Percentiles rank a stretch among this genome's conserved stretches.
Evolutionary conservation across 2,113 vertebrate genomes (phyloP).

Genomic region (Onychostoma macrolepis): DNA sequence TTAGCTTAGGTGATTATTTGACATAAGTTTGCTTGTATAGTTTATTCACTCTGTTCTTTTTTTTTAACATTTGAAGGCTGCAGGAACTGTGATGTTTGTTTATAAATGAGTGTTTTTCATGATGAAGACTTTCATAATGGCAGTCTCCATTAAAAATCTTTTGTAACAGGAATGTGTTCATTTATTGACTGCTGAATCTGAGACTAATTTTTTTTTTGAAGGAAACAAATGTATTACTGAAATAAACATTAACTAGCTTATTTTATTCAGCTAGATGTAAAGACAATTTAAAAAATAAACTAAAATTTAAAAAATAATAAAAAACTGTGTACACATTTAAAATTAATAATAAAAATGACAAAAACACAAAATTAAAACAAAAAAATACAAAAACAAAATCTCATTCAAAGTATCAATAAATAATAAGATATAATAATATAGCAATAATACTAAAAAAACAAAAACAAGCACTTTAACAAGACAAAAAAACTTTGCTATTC

Average conservation of each 20-base stretch:
- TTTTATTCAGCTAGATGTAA: too few species aligned
- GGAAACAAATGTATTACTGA: neutral
- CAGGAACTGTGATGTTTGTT: constrained; percentile 15
- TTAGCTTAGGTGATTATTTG: neutral
- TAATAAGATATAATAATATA: neutral
- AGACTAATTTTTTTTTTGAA: neutral
- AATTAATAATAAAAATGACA: too few species aligned
- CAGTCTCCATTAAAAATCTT: constrained; percentile 50
- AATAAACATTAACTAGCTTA: too few species aligned
- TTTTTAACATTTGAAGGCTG: constrained; percentile 28
- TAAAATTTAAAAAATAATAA: too few species aligned
- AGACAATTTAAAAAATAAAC: too few species aligned
- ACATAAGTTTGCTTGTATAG: constrained; percentile 7
- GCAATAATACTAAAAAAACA: neutral
- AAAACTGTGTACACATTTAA: too few species aligned
- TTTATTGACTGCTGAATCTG: neutral
- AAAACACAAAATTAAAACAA: too few species aligned
- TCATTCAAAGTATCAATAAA: neutral
- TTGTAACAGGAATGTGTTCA: neutral
- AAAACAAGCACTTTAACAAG: too few species aligned
- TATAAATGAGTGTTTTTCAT: constrained; percentile 10
- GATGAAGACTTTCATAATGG: constrained; percentile 8
- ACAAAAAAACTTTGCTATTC: too few species aligned
- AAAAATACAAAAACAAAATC: too few species aligned
- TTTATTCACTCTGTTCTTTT: neutral